Percentiles rank a stretch among this genome's conserved stretches.
Conservation (phyloP, 2,113 vertebrate genomes). For the Rousettus leschenaultii region DNA sequence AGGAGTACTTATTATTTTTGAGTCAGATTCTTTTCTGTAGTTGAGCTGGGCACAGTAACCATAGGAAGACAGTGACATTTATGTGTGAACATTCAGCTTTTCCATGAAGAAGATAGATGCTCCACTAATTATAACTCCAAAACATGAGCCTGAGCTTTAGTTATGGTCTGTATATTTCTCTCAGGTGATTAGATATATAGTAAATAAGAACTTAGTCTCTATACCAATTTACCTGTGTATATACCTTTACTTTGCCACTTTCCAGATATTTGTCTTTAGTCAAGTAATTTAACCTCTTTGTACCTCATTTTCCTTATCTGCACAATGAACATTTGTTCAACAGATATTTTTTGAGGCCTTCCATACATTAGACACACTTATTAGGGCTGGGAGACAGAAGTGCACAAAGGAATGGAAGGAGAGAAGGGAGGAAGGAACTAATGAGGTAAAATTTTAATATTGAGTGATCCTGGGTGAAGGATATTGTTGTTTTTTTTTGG, state of each 20-base stretch:
- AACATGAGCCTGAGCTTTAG: neutral
- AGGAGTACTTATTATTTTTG: neutral
- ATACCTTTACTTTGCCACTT: neutral
- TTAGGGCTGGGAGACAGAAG: neutral
- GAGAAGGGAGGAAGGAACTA: neutral
- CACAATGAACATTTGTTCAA: neutral
- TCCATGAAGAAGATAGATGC: neutral
- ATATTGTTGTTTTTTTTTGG: too few species aligned
- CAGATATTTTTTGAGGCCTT: neutral
- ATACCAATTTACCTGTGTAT: neutral
- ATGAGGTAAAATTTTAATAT: neutral
- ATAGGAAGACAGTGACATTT: neutral
- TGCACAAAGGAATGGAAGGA: neutral
- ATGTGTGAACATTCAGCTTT: neutral
- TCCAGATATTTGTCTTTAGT: neutral
- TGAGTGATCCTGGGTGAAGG: neutral
- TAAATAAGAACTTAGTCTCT: neutral
- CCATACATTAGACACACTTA: neutral
- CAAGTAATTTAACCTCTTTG: neutral
- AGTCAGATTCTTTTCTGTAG: neutral
- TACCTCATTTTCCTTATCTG: neutral
- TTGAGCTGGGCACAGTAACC: neutral
- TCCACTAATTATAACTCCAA: neutral
- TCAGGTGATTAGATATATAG: neutral
- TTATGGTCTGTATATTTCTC: neutral